A percentile compares a stretch with the other conserved stretches of the same genome.
phyloP scores from a whole-genome alignment of 2,888 invertebrate genomes.

The Agriopis aurantiaria region DNA sequence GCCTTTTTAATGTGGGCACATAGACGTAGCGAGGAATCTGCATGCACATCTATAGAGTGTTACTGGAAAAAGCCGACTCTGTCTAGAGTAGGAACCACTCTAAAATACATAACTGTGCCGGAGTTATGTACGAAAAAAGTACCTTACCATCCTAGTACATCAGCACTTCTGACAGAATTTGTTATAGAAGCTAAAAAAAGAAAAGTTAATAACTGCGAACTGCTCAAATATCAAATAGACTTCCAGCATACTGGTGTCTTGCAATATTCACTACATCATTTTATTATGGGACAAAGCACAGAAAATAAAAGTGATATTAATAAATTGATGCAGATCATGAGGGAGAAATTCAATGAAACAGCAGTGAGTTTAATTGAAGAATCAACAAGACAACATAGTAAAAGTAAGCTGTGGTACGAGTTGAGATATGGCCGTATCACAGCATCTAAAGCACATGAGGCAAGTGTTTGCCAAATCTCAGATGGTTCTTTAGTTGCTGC shows the following conservation, averaged over 20 bases:
- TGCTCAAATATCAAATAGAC: background rate
- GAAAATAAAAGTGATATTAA: too few species aligned
- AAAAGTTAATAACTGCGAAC: background rate
- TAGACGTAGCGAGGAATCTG: too few species aligned
- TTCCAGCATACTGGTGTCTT: background rate
- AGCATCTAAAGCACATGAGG: background rate
- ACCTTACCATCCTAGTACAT: too few species aligned
- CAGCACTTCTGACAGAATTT: background rate
- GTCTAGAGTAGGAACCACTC: too few species aligned
- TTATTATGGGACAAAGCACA: background rate
- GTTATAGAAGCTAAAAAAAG: background rate
- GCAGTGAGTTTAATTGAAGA: too few species aligned
- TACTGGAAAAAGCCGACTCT: too few species aligned
- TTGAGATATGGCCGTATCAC: background rate
- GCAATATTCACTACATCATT: background rate
- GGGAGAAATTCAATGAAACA: too few species aligned
- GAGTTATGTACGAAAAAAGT: too few species aligned
- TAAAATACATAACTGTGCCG: too few species aligned
- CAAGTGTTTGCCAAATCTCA: background rate
- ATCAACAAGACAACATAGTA: background rate
- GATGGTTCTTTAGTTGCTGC: background rate
- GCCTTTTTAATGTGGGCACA: too few species aligned
- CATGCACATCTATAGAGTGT: too few species aligned
- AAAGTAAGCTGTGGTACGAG: background rate
- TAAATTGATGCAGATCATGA: too few species aligned